Percentiles rank a stretch among this genome's conserved stretches.
phyloP scores from a whole-genome alignment of 2,888 invertebrate species.

The Dolichomitus sp. region DNA sequence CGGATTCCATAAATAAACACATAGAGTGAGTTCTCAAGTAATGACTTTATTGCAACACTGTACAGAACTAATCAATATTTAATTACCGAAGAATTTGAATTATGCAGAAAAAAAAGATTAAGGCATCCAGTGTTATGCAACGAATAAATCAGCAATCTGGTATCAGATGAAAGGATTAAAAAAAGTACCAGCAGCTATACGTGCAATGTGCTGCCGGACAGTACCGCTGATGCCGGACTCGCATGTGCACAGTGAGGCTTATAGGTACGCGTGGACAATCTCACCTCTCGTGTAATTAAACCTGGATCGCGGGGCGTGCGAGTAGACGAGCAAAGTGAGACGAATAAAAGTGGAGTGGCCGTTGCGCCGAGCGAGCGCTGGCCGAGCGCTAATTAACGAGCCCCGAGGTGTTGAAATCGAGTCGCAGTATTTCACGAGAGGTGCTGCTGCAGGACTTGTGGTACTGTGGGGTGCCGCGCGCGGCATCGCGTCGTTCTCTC shows the following conservation, averaged over 20 bases:
- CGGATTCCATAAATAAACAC: too few species aligned
- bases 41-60: too few species aligned
- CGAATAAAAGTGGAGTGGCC: slow-evolving; percentile 56
- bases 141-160: slow-evolving; percentile 63
- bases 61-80: slow-evolving; percentile 4
- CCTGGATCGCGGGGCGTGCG: slow-evolving; percentile 42
- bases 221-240: not conserved
- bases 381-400: slow-evolving; percentile 81
- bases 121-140: slow-evolving; percentile 43
- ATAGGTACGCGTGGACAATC: slow-evolving; percentile 47
- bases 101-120: not conserved
- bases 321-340: slow-evolving; percentile 38
- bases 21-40: too few species aligned
- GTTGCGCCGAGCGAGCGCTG: slow-evolving; percentile 9
- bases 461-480: slow-evolving; percentile 42
- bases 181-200: not conserved
- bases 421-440: slow-evolving; percentile 82
- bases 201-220: not conserved
- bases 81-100: not conserved
- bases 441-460: slow-evolving; percentile 59
- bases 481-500: slow-evolving; percentile 32
- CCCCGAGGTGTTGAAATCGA: slow-evolving; percentile 82
- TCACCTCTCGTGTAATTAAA: slow-evolving; percentile 63
- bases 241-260: not conserved
- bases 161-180: not conserved